Percentiles rank a stretch among this genome's conserved stretches.
These are phyloP conservation scores for Morus bassanus DNA, from an alignment of 2,797 vertebrate genomes.

Conservation along the genomic window DNA sequence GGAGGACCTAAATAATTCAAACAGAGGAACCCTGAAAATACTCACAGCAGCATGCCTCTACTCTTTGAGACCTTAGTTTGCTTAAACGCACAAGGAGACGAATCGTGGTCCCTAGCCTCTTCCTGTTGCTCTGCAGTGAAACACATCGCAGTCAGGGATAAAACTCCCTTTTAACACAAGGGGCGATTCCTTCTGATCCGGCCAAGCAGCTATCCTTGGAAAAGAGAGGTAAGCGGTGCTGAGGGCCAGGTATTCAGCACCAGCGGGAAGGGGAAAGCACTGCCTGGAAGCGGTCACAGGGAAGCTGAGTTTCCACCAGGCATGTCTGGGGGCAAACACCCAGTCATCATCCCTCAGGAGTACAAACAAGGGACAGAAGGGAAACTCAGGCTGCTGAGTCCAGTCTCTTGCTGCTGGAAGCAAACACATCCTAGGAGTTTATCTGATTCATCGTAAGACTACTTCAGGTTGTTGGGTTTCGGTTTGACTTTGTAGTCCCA, in stretches of 20 bases:
- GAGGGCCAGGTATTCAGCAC: neutral
- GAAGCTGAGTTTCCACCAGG: neutral
- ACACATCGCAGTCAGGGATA: rapidly evolving
- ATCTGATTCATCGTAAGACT: neutral
- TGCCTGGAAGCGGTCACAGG: neutral
- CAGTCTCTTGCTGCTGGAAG: neutral
- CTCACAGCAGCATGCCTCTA: rapidly evolving
- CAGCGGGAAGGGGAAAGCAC: neutral
- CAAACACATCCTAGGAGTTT: neutral
- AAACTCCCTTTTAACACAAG: rapidly evolving
- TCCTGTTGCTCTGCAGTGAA: neutral
- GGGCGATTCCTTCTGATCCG: neutral
- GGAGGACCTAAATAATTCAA: rapidly evolving
- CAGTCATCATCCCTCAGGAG: rapidly evolving
- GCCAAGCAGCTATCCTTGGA: neutral
- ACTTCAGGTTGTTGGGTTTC: neutral
- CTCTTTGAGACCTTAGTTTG: neutral
- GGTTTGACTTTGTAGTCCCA: neutral
- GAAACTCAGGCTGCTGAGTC: neutral
- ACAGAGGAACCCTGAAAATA: neutral
- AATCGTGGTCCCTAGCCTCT: rapidly evolving
- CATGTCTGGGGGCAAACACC: rapidly evolving
- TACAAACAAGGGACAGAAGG: too few species aligned
- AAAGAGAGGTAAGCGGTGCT: neutral
- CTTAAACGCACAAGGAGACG: neutral